Conservation (phyloP, 2,888 invertebrate species). For the Euclidia mi region DNA sequence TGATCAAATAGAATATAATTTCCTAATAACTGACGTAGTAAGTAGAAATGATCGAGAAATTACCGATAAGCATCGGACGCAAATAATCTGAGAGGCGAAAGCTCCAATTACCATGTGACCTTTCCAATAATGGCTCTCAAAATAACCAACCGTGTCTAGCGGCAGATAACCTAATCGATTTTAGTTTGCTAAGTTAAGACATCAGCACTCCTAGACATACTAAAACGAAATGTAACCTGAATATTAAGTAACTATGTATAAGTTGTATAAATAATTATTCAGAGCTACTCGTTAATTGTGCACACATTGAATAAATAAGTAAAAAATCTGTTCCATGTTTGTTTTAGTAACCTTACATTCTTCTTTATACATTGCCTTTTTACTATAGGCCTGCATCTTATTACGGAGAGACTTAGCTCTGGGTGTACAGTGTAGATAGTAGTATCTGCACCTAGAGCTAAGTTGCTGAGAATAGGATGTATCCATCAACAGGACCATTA, state of each 20-base stretch:
- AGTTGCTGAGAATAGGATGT: too few species aligned
- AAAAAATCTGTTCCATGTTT: constrained; percentile 53
- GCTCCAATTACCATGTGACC: constrained; percentile 37
- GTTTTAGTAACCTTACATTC: constrained; percentile 27
- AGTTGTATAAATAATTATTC: constrained; percentile 82
- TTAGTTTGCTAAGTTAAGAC: constrained; percentile 39
- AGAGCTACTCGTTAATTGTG: constrained; percentile 89
- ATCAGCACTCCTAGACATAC: constrained; percentile 31
- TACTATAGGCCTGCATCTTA: too few species aligned
- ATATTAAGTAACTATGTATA: constrained; percentile 58
- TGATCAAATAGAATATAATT: too few species aligned
- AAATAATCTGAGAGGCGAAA: too few species aligned
- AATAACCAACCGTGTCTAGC: constrained; percentile 26
- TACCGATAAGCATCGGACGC: too few species aligned
- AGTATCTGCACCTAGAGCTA: too few species aligned
- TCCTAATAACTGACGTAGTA: too few species aligned
- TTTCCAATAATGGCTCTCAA: constrained; percentile 30
- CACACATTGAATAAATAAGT: constrained; percentile 86
- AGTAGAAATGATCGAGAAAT: too few species aligned
- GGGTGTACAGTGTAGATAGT: too few species aligned
- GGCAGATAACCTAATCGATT: constrained; percentile 37
- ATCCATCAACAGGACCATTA: too few species aligned
- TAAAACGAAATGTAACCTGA: constrained; percentile 59
- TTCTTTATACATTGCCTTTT: too few species aligned
- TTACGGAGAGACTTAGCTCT: too few species aligned